Evolutionary conservation across 1,140 invertebrate genomes (phyloP).

Genomic region (Euborellia annulipes): DNA sequence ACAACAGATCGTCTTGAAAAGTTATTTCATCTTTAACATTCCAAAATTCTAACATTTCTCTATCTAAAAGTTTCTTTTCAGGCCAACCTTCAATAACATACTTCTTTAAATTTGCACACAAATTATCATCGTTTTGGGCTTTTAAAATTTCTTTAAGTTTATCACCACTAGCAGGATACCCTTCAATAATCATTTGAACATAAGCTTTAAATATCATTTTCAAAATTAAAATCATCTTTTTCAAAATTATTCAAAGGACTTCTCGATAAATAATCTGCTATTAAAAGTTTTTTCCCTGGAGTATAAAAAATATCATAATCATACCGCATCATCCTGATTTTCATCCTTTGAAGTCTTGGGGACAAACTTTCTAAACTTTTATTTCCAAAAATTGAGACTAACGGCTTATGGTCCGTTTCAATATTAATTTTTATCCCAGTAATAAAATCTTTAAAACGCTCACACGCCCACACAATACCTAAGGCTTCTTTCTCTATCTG

Average conservation of each 20-base stretch:
- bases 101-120: no score
- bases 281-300: neutral
- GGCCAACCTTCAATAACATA: constrained; percentile 1
- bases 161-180: no score
- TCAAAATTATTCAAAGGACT: no score
- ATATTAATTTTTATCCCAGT: constrained; percentile 26
- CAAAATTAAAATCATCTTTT: no score
- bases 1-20: neutral
- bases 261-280: constrained; percentile 4
- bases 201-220: no score
- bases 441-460: constrained; percentile 26
- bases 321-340: constrained; percentile 26
- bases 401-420: constrained; percentile 30
- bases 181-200: no score
- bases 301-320: constrained; percentile 17
- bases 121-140: no score
- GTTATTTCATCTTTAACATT: neutral
- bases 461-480: constrained; percentile 28
- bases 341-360: constrained; percentile 27
- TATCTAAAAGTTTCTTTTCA: neutral
- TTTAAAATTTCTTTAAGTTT: no score
- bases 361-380: constrained; percentile 23
- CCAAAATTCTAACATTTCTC: constrained; percentile 1
- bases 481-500: constrained; percentile 33
- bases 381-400: constrained; percentile 27